Conservation (phyloP, 2,113 vertebrate species). For the Lota lota region DNA sequence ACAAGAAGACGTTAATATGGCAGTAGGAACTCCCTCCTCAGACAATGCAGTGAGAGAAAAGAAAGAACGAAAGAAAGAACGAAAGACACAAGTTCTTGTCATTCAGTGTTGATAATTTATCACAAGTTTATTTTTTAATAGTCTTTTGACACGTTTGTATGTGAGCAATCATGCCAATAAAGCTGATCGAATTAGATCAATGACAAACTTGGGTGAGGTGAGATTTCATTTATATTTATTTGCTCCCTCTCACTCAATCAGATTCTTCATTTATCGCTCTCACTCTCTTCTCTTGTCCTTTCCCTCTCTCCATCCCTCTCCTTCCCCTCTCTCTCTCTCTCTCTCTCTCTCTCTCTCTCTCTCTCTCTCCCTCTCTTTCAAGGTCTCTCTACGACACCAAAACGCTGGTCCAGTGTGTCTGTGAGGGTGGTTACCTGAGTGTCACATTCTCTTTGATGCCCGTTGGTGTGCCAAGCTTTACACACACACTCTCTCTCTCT, state of each 20-base stretch:
- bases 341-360: background rate
- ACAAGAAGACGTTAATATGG: background rate
- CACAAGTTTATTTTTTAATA: no score
- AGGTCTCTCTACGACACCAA: background rate
- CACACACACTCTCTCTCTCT: no score
- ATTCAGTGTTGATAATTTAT: no score
- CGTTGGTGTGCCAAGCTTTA: no score
- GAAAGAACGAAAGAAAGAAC: background rate
- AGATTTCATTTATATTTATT: background rate
- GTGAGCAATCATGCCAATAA: no score
- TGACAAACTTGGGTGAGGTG: background rate
- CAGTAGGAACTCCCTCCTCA: no score
- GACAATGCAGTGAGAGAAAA: background rate
- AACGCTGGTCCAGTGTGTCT: no score
- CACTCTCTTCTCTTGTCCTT: background rate
- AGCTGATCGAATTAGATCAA: background rate
- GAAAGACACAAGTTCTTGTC: no score
- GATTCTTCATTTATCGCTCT: background rate
- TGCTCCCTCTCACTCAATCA: background rate
- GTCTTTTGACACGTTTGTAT: no score
- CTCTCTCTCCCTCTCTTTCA: conserved; percentile 12
- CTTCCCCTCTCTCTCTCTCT: background rate
- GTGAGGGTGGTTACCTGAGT: no score
- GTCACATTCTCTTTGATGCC: no score
- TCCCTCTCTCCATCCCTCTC: background rate